Evolutionary conservation across 2,113 vertebrate species (phyloP).

Genomic region (Oryzias celebensis): DNA sequence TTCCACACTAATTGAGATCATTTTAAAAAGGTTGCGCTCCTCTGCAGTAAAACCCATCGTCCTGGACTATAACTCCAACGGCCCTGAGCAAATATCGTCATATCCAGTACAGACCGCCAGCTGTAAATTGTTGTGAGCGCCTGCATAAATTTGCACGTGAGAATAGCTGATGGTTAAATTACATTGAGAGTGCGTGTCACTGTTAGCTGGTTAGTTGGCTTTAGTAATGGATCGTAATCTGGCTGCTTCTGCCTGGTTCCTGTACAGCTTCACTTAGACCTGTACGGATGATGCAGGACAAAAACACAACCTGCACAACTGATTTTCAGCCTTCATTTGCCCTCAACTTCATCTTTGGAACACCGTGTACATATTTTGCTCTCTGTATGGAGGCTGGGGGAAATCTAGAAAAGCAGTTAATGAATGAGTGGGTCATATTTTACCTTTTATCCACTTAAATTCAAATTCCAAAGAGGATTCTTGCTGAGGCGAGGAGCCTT

Average conservation of each 20-base stretch:
- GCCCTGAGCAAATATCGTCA: constrained; percentile 48
- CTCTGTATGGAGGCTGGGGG: too few species aligned
- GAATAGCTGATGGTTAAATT: constrained; percentile 48
- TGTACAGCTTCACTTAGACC: too few species aligned
- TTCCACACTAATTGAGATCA: constrained; percentile 47
- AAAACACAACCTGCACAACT: too few species aligned
- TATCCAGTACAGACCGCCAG: constrained; percentile 34
- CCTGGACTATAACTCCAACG: constrained; percentile 37
- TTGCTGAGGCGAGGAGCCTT: too few species aligned
- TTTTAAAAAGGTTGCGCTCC: constrained; percentile 24
- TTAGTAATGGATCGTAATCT: constrained; percentile 31
- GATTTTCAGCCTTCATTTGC: too few species aligned
- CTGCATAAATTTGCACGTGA: constrained; percentile 50
- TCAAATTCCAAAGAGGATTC: too few species aligned
- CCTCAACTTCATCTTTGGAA: too few species aligned
- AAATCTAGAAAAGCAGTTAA: too few species aligned
- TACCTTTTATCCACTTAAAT: too few species aligned
- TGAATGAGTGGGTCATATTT: too few species aligned
- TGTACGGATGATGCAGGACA: too few species aligned
- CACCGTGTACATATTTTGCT: too few species aligned
- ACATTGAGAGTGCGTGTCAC: constrained; percentile 21
- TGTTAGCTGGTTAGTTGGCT: constrained; percentile 26
- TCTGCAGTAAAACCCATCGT: constrained; percentile 28
- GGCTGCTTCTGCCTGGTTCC: not conserved
- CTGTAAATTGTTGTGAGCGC: constrained; percentile 55